These are phyloP conservation scores for Hypsibius dujardini DNA, from an alignment of 1,140 invertebrate genomes.

Conservation along the genomic window DNA sequence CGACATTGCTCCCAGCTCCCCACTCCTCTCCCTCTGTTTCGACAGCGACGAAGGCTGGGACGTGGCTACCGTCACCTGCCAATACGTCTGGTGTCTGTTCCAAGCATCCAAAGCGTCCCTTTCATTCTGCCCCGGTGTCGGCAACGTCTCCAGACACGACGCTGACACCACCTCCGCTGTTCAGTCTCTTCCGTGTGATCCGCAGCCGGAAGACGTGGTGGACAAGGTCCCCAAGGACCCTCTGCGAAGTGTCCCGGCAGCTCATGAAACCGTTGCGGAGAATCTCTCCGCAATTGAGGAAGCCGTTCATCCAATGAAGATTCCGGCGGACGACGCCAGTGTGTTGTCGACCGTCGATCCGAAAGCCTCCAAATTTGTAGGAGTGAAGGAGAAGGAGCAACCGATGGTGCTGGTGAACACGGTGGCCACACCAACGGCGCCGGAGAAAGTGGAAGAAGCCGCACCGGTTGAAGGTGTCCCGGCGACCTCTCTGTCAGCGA, in stretches of 20 bases:
- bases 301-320: background rate
- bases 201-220: background rate
- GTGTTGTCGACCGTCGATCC: background rate
- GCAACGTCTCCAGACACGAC: background rate
- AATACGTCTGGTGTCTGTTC: constrained; percentile 9
- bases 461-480: no score
- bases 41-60: background rate
- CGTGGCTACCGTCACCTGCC: background rate
- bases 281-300: background rate
- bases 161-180: background rate
- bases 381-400: background rate
- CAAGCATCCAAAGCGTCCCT: constrained; percentile 4
- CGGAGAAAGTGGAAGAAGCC: background rate
- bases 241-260: background rate
- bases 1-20: background rate
- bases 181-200: background rate
- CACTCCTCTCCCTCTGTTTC: background rate
- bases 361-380: background rate
- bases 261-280: background rate
- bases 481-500: background rate
- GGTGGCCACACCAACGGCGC: no score
- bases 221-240: background rate
- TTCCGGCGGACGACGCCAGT: background rate
- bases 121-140: constrained; percentile 1
- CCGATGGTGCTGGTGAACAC: background rate